Conservation (phyloP, 2,888 invertebrate species). For the Plagiodera versicolora region DNA sequence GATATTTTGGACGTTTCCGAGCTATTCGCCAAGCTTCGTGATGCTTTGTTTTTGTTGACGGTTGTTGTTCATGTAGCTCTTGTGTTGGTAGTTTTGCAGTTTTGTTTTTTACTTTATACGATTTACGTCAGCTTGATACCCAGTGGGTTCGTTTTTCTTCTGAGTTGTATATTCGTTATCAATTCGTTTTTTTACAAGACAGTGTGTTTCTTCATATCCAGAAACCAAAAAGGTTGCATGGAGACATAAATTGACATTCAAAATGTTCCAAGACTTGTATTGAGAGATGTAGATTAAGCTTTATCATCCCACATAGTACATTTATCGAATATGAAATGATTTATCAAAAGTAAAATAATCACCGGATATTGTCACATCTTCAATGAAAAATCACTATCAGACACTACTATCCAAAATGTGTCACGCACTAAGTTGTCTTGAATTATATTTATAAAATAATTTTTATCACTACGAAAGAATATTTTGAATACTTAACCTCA, state of each 20-base stretch:
- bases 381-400: no score
- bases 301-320: no score
- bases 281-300: no score
- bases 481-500: no score
- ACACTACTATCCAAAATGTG: no score
- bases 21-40: slow-evolving; percentile 25
- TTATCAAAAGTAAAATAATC: no score
- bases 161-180: slow-evolving; percentile 36
- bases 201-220: slow-evolving; percentile 6
- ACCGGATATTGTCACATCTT: no score
- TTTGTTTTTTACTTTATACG: slow-evolving; percentile 39
- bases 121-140: slow-evolving; percentile 38
- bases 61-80: slow-evolving; percentile 38
- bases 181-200: slow-evolving; percentile 33
- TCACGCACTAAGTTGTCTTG: no score
- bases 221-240: slow-evolving; percentile 9
- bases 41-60: slow-evolving; percentile 33
- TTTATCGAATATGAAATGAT: no score
- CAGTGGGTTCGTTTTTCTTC: slow-evolving; percentile 42
- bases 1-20: slow-evolving; percentile 21
- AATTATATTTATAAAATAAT: no score
- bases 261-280: slow-evolving; percentile 17
- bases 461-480: no score
- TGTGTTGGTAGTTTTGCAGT: slow-evolving; percentile 36
- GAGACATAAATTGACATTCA: slow-evolving; percentile 4